Conservation (phyloP, 2,888 invertebrate genomes). For the Spatulosminthurus flaviceps region DNA sequence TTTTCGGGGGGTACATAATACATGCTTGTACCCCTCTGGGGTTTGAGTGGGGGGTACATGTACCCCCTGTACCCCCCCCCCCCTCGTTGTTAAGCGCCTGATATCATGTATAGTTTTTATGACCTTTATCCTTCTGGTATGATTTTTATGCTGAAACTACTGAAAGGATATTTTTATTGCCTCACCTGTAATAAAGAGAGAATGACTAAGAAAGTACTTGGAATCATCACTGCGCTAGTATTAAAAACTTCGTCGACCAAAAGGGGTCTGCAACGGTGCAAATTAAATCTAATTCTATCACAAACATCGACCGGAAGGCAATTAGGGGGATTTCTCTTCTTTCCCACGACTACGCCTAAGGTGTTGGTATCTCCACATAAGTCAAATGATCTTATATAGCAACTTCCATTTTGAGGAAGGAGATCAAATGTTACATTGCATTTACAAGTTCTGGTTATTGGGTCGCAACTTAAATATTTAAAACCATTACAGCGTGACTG, state of each 20-base stretch:
- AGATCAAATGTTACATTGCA: conserved; percentile 24
- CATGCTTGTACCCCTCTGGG: no score
- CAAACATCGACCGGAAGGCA: background rate
- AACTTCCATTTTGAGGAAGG: background rate
- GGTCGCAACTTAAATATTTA: conserved; percentile 4
- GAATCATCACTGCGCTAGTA: background rate
- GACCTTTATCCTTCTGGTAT: no score
- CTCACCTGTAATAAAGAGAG: no score
- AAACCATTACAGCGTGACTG: conserved; percentile 20
- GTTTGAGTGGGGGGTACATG: no score
- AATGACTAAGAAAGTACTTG: no score
- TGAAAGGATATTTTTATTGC: no score
- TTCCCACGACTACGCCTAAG: background rate
- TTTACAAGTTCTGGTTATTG: background rate
- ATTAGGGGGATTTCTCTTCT: conserved; percentile 15
- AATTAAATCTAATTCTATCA: conserved; percentile 16
- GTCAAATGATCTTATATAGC: conserved; percentile 18
- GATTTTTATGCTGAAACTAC: no score
- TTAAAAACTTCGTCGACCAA: conserved; percentile 7
- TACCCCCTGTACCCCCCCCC: no score
- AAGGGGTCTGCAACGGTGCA: background rate
- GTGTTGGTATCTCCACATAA: conserved; percentile 15
- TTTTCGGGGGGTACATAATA: no score
- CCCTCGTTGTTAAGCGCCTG: no score
- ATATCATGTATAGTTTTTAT: no score